Evolutionary conservation across 2,113 vertebrate genomes (phyloP).

Genomic region (Pelodiscus sinensis): DNA sequence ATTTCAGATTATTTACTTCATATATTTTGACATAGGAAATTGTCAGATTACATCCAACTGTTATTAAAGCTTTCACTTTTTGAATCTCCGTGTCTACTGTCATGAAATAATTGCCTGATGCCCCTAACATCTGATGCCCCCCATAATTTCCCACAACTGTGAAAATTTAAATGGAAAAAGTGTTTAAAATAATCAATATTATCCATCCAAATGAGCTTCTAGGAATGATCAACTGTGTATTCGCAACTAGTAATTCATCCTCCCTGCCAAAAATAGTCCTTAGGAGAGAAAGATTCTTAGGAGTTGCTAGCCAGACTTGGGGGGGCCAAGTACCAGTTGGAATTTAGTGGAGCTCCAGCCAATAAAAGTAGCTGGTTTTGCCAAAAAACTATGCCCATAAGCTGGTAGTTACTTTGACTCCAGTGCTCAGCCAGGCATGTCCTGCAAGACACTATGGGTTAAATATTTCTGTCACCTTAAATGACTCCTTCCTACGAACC

Average conservation of each 20-base stretch:
- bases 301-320: background rate
- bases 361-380: background rate
- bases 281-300: background rate
- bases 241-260: background rate
- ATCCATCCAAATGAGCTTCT: background rate
- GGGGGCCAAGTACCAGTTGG: background rate
- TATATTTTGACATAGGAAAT: background rate
- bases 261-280: background rate
- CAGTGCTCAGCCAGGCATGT: background rate
- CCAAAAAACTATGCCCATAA: background rate
- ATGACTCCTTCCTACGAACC: background rate
- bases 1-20: background rate
- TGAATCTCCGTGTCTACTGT: background rate
- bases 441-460: conserved; percentile 28
- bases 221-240: background rate
- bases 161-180: background rate
- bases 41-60: background rate
- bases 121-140: too few species aligned
- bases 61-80: background rate
- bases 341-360: background rate
- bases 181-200: background rate
- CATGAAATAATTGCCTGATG: background rate
- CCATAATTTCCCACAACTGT: background rate
- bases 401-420: background rate
- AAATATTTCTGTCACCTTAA: conserved; percentile 42